Base-by-base conservation (phyloP, 2,797 vertebrate genomes). In the Momotus momota region DNA sequence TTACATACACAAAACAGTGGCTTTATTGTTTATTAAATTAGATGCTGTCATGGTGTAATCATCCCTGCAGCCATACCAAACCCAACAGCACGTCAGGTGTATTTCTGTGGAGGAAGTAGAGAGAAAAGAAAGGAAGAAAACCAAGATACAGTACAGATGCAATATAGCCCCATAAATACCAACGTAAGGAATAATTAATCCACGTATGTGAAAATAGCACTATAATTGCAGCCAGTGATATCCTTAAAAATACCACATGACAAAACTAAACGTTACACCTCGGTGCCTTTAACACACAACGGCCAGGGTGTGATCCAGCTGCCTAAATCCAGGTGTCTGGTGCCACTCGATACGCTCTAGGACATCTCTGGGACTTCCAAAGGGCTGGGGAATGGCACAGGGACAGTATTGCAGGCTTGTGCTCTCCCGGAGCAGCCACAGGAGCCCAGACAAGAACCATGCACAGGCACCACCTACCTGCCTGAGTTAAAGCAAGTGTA, bases 21-120 rank as follows among this genome's bases (percentile, higher is more conserved):
- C 93, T 96, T 94, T 93, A 96, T 96, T 96, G 96, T 97, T 95
- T 93, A 94, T 88, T 89, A 96, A 93, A 95, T 96, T 80, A 94
- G 86, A 71, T 75, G 48, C 79, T 92, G 92, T 58, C 93, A 84
- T 70, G 74, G 96, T 89, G 93, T 73, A 96, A 86, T 94, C 65
- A 81, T 82, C 93, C 97, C 95, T n/a, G 75, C 93, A 97, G 97
- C 94, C 89, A 93, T 82, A 90, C 64, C 88, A 86, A 96, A 96
- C 90, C 77, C 84, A 92, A 67, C 35, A 41, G 74, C 40, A 91
- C 35, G 74, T 65, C 67, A 95, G 25, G 84, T 73, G 91, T 61
- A 69, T 65, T 81, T 61, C 71, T 92, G 60, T 64, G 65, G 75
- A 87, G 92, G 70, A 89, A 91, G 62, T 0, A 78, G 19, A 71